Evolutionary conservation across 2,888 invertebrate species (phyloP).

Genomic region (Epirrita christyi): DNA sequence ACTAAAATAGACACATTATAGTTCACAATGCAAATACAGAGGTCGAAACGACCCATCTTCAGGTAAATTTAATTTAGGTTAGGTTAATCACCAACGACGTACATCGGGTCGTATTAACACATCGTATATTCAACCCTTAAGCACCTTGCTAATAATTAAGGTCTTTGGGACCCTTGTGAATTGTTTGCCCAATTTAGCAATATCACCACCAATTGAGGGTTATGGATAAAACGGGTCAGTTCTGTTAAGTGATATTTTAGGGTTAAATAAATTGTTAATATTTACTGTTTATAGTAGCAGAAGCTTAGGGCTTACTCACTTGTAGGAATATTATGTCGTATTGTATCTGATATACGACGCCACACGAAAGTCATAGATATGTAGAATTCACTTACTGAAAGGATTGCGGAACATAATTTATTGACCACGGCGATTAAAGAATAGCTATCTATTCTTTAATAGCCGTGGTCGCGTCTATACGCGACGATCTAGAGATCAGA

Average conservation of each 20-base stretch:
- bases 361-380: too few species aligned
- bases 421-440: too few species aligned
- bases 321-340: too few species aligned
- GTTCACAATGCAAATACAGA: slow-evolving; percentile 18
- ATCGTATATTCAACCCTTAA: slow-evolving; percentile 79
- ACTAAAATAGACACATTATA: slow-evolving; percentile 4
- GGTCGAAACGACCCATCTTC: slow-evolving; percentile 56
- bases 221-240: slow-evolving; percentile 58
- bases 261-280: slow-evolving; percentile 42
- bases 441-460: too few species aligned
- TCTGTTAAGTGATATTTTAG: slow-evolving; percentile 60
- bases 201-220: slow-evolving; percentile 61
- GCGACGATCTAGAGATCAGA: too few species aligned
- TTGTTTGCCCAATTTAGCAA: slow-evolving; percentile 71
- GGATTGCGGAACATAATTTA: too few species aligned
- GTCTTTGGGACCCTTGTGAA: slow-evolving; percentile 63
- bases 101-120: slow-evolving; percentile 77
- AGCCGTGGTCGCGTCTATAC: too few species aligned
- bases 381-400: too few species aligned
- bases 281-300: slow-evolving; percentile 3
- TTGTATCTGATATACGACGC: too few species aligned
- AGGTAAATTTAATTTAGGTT: slow-evolving; percentile 81
- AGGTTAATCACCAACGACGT: slow-evolving; percentile 71
- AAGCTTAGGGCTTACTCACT: not conserved
- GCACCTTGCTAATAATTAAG: slow-evolving; percentile 82